Evolutionary conservation across 2,888 invertebrate species (phyloP), one percentile per base, ranked within the genome.

Genomic region (Aphrophora alni): DNA sequence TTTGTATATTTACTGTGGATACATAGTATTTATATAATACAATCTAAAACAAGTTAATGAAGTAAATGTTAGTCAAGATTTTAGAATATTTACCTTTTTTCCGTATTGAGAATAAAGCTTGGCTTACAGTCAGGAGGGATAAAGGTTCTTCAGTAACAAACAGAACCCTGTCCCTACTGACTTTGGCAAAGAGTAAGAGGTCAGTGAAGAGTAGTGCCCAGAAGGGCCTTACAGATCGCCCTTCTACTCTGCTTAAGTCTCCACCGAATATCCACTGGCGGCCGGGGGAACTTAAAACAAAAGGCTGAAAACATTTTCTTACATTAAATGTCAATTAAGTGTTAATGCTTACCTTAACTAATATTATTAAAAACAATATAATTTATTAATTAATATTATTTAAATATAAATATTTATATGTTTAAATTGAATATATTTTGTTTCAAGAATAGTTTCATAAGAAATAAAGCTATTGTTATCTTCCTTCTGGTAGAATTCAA

Each of bases 191-290:
- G 5, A 97, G 91, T 14, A 97, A 91, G 73, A 97, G 91, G 88
- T 97, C 96, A 85, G 93, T 95, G 87, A 97, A 95, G 72, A 97
- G 90, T 80, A 97, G 89, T 0, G 95, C 95, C 96, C 96, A 96
- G 87, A 95, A 95, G 0, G 95, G 95, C 82, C 95, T 92, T 28
- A 95, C 91, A 0, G 94, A 93, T 72, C 96, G 91, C 0, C 96
- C 95, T 89, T 96, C 96, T 0, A 96, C 94, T 83, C 95, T 91
- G 14, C 94, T 93, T 33, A 97, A 89, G 85, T 96, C 96, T 0
- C 96, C 96, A 5, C 96, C 96, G 85, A 96, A 96, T 81, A 97
- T 94, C 96, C 96, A 96, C 88, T 96, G 96, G 76, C 96, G 91
- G 28, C 95, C 95, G 76, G 95, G 93, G 85, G 94, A 93, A 86